Base-by-base conservation (phyloP, 1,140 invertebrate genomes). In the Globodera rostochiensis region DNA sequence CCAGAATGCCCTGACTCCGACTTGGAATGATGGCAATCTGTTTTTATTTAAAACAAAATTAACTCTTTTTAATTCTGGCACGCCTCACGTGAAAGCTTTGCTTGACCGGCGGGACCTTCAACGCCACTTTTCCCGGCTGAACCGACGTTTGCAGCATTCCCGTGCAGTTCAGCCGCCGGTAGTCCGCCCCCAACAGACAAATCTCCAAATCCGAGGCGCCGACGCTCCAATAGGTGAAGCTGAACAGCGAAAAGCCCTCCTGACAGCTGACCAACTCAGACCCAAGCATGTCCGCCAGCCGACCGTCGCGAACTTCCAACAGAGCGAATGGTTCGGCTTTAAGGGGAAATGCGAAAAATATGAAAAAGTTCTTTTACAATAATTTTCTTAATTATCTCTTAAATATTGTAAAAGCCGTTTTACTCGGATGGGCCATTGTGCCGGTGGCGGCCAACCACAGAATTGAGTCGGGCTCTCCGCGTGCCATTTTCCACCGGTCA, bases 401-500 rank as follows among this genome's bases (percentile, higher is more conserved):
- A 1, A 19, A 15, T 0, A 53, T 11, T 47, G 53, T 5, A 25
- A 45, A 50, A 45, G 66, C 47, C 13, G 45, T 85, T 84, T 87
- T 71, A 88, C 87, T 81, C 73, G 87, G 87, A 46, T 87, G 74
- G 64, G 88, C 80, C 87, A 89, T 89, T 5, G 87, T 90, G 64
- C 88, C 88, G 13, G 88, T 88, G n/a, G 88, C 88, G n/a, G 87
- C 87, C 67, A 88, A 75, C 87, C 87, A 88, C 53, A 88, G 73
- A 47, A 88, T 74, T 49, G 83, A 76, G 57, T 88, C 87, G n/a
- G 87, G 87, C 79, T 88, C 85, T 13, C 87, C 87, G 71, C 75
- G 74, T 6, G 87, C 87, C 70, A 90, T 73, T 74, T 80, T 84
- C 88, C 88, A 88, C 46, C 80, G 64, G 70, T 89, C 86, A 21